Conservation (phyloP, 1,140 invertebrate species). For the Tetranychus urticae region DNA sequence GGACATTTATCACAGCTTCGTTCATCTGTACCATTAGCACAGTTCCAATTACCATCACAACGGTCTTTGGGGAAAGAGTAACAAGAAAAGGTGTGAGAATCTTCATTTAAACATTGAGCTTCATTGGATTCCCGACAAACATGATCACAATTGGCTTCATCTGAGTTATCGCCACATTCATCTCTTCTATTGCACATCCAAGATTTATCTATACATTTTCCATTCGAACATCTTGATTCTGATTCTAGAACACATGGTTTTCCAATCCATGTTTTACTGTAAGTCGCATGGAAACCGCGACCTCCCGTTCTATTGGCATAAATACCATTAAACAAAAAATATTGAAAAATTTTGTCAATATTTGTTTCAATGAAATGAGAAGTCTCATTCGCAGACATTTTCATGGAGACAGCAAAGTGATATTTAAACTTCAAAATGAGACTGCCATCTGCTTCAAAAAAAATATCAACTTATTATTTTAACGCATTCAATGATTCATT, state of each 20-base stretch:
- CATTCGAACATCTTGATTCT: slow-evolving; percentile 2
- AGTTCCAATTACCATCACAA: slow-evolving; percentile 11
- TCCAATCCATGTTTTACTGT: neutral
- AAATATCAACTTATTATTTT: too few species aligned
- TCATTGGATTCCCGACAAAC: slow-evolving; percentile 2
- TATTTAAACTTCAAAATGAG: too few species aligned
- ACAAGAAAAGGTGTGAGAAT: slow-evolving; percentile 3
- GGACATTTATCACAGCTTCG: slow-evolving; percentile 26
- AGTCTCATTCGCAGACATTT: too few species aligned
- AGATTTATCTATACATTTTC: slow-evolving; percentile 5
- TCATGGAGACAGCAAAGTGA: too few species aligned
- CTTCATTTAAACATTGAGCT: slow-evolving; percentile 5
- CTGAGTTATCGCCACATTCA: slow-evolving; percentile 9
- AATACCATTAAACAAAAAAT: neutral
- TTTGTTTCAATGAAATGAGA: too few species aligned
- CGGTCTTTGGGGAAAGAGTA: slow-evolving; percentile 3
- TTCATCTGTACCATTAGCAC: slow-evolving; percentile 13
- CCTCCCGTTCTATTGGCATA: neutral
- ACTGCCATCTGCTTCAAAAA: too few species aligned
- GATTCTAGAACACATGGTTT: neutral
- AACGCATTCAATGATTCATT: too few species aligned
- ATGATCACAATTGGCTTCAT: slow-evolving; percentile 7
- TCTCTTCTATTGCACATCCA: slow-evolving; percentile 7
- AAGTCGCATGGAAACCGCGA: neutral
- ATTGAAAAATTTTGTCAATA: too few species aligned